Base-by-base conservation (phyloP, 2,797 vertebrate genomes). In the Kryptolebias ocellatus region DNA sequence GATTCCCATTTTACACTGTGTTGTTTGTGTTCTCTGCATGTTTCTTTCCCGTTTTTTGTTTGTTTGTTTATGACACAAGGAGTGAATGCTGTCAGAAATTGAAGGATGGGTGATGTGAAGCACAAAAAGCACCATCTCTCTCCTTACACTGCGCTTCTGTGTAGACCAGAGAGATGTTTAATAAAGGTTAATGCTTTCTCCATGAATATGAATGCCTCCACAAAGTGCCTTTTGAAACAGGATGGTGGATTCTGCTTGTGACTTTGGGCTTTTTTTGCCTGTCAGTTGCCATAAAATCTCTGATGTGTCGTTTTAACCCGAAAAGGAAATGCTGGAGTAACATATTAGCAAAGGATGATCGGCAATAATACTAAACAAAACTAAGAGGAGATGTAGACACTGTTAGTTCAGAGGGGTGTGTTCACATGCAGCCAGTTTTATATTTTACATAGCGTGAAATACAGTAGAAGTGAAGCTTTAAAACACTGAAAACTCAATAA, bases 1-100 rank as follows among this genome's bases (percentile, higher is more conserved):
- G 92, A 94, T 94, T 95, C 93, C 52, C 89, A 89, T 93, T 95
- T 95, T 94, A 95, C 94, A 94, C 92, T 91, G 93, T 94, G 89
- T 92, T 93, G 90, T 95, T 94, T 94, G 93, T 83, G 93, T 94
- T 83, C 71, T 62, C 29, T 31, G 15, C 47, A 27, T 89, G 90
- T 67, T 92, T 12, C 20, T 47, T 60, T 45, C n/a, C 42, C 16
- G 20, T 17, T 57, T 52, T n/a, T 46, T 55, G 59, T 39, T 69
- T 61, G 29, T 69, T 60, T 65, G 53, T 92, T 91, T 89, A 80
- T 88, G 42, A 84, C 77, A 81, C 86, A 80, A 85, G 76, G 89
- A 89, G 86, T 56, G 76, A 80, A 68, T 31, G 64, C 77, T 83
- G 81, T 77, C 78, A 74, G 72, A 63, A 61, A 63, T 18, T 63